Percentiles rank a stretch among this genome's conserved stretches.
Evolutionary conservation across 2,888 invertebrate genomes (phyloP).

Genomic region (Pollenia amentaria): DNA sequence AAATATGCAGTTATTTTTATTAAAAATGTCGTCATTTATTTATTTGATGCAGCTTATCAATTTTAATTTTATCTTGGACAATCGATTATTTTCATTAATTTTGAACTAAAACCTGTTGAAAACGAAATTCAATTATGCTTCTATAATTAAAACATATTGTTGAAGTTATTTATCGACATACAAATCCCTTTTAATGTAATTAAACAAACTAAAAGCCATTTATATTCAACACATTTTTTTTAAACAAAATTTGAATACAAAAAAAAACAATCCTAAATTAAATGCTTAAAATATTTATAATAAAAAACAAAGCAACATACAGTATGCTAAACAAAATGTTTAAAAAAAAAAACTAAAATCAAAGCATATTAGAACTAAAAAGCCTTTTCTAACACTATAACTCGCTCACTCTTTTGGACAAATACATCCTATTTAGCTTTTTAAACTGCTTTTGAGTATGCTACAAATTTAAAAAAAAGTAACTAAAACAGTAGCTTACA

Average conservation of each 20-base stretch:
- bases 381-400: not conserved
- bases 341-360: no score
- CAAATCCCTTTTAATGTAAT: not conserved
- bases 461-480: not conserved
- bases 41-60: no score
- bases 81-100: no score
- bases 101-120: no score
- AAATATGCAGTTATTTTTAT: no score
- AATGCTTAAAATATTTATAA: constrained; percentile 17
- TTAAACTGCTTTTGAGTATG: constrained; percentile 8
- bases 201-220: constrained; percentile 18
- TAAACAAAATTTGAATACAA: not conserved
- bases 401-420: not conserved
- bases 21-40: no score
- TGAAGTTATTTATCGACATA: not conserved
- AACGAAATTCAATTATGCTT: no score
- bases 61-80: no score
- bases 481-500: constrained; percentile 24
- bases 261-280: not conserved
- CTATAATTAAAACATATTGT: no score
- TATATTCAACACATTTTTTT: not conserved
- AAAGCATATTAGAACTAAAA: no score
- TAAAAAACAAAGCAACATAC: not conserved
- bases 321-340: not conserved
- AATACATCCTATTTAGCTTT: not conserved